Percentiles rank a stretch among this genome's conserved stretches.
phyloP scores from a whole-genome alignment of 2,797 vertebrate species.

The Leontocebus nigricollis region DNA sequence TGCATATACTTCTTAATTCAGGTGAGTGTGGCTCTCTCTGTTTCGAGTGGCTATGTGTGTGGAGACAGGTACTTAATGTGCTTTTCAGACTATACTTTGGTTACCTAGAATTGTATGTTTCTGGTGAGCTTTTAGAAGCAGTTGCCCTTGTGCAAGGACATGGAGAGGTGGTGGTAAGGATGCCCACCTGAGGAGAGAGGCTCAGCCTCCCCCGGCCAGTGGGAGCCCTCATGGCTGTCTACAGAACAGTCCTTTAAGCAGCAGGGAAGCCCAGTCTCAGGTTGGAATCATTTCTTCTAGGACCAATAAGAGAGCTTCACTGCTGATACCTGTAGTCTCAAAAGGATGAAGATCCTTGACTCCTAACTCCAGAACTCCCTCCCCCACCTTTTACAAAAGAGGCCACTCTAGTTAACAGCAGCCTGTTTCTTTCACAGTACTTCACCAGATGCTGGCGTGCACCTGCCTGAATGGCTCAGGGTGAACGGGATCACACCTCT shows the following conservation, averaged over 20 bases:
- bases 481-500: background rate
- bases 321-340: background rate
- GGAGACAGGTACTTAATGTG: background rate
- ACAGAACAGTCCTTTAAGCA: background rate
- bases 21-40: background rate
- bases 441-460: background rate
- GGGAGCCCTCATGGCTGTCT: background rate
- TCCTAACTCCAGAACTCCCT: background rate
- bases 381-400: conserved; percentile 9
- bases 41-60: background rate
- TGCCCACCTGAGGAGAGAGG: background rate
- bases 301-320: background rate
- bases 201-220: background rate
- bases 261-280: background rate
- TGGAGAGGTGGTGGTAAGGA: background rate
- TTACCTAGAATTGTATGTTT: conserved; percentile 1
- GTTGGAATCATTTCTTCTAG: background rate
- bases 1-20: background rate
- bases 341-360: background rate
- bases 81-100: background rate
- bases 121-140: background rate
- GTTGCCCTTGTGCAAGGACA: background rate
- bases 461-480: background rate
- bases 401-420: background rate
- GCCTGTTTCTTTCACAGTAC: background rate